Evolutionary conservation across 2,113 vertebrate species (phyloP).

Genomic region (Eulemur rufifrons): DNA sequence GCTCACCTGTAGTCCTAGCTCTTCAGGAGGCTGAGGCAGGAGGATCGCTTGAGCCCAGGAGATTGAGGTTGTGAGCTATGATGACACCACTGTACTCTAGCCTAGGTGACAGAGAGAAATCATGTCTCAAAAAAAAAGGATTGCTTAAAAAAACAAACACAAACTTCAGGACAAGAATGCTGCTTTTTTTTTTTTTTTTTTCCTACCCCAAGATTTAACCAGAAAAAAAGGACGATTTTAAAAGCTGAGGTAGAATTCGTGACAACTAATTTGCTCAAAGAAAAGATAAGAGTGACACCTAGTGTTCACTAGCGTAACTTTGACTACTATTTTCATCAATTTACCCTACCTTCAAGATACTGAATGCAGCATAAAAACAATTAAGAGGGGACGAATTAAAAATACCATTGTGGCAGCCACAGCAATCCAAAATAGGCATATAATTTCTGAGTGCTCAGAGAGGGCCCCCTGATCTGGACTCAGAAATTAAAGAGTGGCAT

Average conservation of each 20-base stretch:
- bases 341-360: background rate
- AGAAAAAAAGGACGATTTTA: background rate
- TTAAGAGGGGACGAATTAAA: background rate
- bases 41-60: no score
- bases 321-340: background rate
- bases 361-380: background rate
- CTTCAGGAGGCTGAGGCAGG: no score
- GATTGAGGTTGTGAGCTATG: no score
- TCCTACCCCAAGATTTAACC: background rate
- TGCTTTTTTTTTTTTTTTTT: background rate
- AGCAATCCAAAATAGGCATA: background rate
- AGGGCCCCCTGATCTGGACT: background rate
- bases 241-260: background rate
- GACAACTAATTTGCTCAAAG: background rate
- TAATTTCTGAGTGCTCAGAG: background rate
- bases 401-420: background rate
- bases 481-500: background rate
- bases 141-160: background rate
- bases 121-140: no score
- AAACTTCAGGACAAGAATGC: background rate
- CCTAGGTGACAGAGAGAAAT: no score
- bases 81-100: no score
- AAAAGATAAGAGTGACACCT: constrained; percentile 65
- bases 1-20: no score
- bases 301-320: constrained; percentile 14